Base-by-base conservation (phyloP, 1,140 invertebrate genomes). In the Drosophila melanica region DNA sequence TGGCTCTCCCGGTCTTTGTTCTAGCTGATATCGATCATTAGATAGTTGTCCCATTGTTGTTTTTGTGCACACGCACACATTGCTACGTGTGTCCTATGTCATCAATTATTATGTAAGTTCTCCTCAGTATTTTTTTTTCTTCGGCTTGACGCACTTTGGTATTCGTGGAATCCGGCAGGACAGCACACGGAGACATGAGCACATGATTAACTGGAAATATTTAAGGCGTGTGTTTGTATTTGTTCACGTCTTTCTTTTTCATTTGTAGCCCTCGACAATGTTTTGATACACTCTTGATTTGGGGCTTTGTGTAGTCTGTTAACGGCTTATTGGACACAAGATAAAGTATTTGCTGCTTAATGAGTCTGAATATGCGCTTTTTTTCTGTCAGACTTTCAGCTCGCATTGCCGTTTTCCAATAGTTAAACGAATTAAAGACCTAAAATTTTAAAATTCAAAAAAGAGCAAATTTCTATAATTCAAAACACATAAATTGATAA, bases 71-170 rank as follows among this genome's bases (percentile, higher is more conserved):
- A 71, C 53, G 16, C 18, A 64, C 23, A 53, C 48, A 72, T 59
- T 58, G 39, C 65, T 74, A 75, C 72, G 72, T 75, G 72, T 75
- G 72, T 71, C 66, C 67, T 64, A 58, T 64, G 72, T 70, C 72
- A 75, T 75, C 72, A 70, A 70, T 70, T 75, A 75, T 75, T 75
- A 75, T 75, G 72, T 75, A 70, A 75, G 67, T 75, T 70, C 37
- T 69, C 44, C 57, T 55, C 70, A 57, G 63, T 16, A 47, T 44
- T 50, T 23, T 55, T 37, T 41, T 11, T 27, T 12, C 4, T 47
- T 50, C 11, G 9, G 4, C 4, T 27, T 27, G 18, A 30, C 47
- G 30, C 48, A 58, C 41, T 55, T 68, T 9, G 66, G 59, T 35
- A 64, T 75, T 75, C 72, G 66, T 70, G 67, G 72, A 75, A 75